Conservation (phyloP, 2,113 vertebrate genomes). For the Xerus inauris region DNA sequence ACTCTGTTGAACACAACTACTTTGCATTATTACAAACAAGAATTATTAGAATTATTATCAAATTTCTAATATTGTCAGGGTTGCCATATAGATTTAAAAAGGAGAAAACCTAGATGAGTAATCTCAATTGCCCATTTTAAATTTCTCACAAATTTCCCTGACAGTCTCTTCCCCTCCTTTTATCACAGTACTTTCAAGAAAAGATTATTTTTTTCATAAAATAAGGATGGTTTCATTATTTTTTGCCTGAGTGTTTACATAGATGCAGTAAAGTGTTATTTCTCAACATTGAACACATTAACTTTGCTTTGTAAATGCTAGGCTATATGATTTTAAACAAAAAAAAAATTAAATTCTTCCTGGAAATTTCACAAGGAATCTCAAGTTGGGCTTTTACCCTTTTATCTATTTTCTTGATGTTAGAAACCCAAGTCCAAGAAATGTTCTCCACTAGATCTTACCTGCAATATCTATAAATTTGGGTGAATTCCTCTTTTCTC, state of each 20-base stretch:
- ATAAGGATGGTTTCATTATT: neutral
- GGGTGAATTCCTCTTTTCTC: neutral
- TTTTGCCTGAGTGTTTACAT: neutral
- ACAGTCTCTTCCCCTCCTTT: neutral
- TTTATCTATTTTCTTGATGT: neutral
- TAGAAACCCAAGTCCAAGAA: neutral
- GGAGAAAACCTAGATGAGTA: neutral
- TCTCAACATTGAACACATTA: neutral
- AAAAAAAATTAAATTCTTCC: neutral
- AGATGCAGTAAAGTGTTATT: neutral
- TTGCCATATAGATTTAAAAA: neutral
- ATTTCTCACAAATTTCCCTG: neutral
- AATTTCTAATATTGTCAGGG: neutral
- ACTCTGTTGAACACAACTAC: neutral
- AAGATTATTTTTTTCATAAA: neutral
- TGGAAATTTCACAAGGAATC: neutral
- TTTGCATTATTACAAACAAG: neutral
- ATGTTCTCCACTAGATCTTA: neutral
- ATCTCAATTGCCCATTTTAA: neutral
- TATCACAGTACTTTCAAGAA: neutral
- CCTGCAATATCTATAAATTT: neutral
- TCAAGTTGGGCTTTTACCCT: neutral
- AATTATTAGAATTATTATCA: neutral
- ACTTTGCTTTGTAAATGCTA: neutral
- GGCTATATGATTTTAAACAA: neutral